Percentiles rank a stretch among this genome's conserved stretches.
These are phyloP conservation scores for Mylabris phalerata DNA, from an alignment of 1,140 invertebrate genomes.

Conservation along the genomic window DNA sequence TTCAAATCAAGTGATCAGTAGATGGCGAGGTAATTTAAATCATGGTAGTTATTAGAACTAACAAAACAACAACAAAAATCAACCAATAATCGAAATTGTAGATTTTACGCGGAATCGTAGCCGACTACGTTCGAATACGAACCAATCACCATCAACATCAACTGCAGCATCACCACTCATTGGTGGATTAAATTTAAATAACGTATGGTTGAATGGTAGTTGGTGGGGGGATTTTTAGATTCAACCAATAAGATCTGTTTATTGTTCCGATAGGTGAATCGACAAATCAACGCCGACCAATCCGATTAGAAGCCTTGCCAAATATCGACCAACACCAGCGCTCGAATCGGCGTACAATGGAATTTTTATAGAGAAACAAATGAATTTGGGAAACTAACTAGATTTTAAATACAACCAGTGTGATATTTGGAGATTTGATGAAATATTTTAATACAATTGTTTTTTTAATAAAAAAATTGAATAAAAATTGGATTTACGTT, in stretches of 20 bases:
- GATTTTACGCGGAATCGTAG: constrained; percentile 33
- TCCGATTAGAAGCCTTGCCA: constrained; percentile 37
- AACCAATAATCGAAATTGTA: constrained; percentile 22
- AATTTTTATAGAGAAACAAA: constrained; percentile 14
- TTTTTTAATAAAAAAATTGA: neutral
- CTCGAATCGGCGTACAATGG: constrained; percentile 20
- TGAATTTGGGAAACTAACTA: neutral
- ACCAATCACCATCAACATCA: constrained; percentile 13
- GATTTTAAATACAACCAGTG: too few relatives aligned
- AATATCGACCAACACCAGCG: constrained; percentile 28
- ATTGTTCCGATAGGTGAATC: neutral
- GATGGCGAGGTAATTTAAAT: constrained; percentile 44
- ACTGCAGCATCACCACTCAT: constrained; percentile 10
- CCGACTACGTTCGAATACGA: constrained; percentile 22
- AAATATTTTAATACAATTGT: neutral
- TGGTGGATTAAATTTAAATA: constrained; percentile 10
- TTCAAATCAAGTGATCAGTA: constrained; percentile 45
- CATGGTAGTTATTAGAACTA: neutral
- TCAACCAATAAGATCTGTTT: neutral
- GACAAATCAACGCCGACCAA: constrained; percentile 15
- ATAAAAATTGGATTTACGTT: neutral
- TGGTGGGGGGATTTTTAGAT: neutral
- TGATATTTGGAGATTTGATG: constrained; percentile 2
- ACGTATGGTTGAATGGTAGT: constrained; percentile 27
- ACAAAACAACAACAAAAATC: too few relatives aligned